phyloP scores from a whole-genome alignment of 2,797 vertebrate genomes.

The Garrulus glandarius region DNA sequence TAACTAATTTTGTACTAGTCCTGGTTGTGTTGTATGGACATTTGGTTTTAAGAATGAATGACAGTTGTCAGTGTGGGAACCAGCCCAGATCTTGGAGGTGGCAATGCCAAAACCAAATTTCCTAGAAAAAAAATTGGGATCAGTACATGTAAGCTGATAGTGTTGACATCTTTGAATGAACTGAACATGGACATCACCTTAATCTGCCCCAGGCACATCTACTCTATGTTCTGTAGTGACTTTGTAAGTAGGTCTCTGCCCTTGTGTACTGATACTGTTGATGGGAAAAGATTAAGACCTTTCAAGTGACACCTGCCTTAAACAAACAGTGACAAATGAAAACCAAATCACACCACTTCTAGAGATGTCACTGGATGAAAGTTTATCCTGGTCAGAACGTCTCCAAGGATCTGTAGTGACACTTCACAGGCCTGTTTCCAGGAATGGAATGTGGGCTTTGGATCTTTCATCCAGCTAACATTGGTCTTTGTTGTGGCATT shows the following conservation, averaged over 20 bases:
- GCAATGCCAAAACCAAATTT: neutral
- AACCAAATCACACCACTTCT: neutral
- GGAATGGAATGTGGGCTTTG: neutral
- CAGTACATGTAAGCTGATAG: neutral
- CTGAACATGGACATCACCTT: neutral
- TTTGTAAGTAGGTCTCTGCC: neutral
- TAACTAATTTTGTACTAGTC: neutral
- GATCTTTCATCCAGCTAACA: neutral
- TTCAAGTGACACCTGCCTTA: neutral
- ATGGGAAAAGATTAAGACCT: neutral
- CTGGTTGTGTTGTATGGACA: neutral
- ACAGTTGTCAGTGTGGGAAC: neutral
- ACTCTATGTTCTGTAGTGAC: neutral
- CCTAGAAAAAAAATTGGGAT: neutral
- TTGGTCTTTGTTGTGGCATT: neutral
- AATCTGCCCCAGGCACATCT: neutral
- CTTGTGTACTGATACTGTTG: rapidly evolving
- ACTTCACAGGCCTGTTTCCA: neutral
- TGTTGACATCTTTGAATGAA: neutral
- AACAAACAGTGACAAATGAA: neutral
- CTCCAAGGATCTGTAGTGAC: neutral
- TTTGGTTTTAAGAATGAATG: neutral
- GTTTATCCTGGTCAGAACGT: neutral
- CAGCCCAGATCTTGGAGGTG: neutral
- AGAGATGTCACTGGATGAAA: neutral